Conservation (phyloP, 2,113 vertebrate genomes). For the Platichthys flesus region DNA sequence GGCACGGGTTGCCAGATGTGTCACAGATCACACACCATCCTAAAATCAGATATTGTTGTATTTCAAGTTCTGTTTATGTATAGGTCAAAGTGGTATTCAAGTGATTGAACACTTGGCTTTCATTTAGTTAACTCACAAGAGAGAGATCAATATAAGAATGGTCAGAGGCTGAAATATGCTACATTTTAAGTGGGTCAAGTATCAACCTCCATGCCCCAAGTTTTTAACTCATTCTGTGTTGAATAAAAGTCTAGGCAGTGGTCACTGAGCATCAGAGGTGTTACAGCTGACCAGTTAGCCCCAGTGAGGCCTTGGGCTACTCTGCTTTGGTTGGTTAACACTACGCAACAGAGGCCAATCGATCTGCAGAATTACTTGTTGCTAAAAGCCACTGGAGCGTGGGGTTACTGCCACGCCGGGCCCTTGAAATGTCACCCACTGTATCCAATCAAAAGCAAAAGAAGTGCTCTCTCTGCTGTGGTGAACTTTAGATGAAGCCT, state of each 20-base stretch:
- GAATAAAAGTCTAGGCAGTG: not conserved
- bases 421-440: slow-evolving; percentile 60
- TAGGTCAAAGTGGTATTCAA: too few species aligned
- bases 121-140: too few species aligned
- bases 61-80: too few species aligned
- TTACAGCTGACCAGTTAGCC: slow-evolving; percentile 32
- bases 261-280: slow-evolving; percentile 21
- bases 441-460: slow-evolving; percentile 50
- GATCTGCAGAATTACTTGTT: slow-evolving; percentile 65
- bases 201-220: not conserved
- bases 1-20: too few species aligned
- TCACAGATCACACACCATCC: too few species aligned
- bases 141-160: too few species aligned
- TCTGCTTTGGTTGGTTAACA: slow-evolving; percentile 68
- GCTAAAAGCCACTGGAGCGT: slow-evolving; percentile 61
- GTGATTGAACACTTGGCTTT: too few species aligned
- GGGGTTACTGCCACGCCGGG: slow-evolving; percentile 40
- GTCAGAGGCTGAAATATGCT: too few species aligned
- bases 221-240: not conserved
- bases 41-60: too few species aligned
- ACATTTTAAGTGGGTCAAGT: too few species aligned
- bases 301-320: slow-evolving; percentile 23
- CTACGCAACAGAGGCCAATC: slow-evolving; percentile 58
- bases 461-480: slow-evolving; percentile 20
- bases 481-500: slow-evolving; percentile 51